Base-by-base conservation (phyloP, 1,140 invertebrate species). In the Caenorhabditis remanei region DNA sequence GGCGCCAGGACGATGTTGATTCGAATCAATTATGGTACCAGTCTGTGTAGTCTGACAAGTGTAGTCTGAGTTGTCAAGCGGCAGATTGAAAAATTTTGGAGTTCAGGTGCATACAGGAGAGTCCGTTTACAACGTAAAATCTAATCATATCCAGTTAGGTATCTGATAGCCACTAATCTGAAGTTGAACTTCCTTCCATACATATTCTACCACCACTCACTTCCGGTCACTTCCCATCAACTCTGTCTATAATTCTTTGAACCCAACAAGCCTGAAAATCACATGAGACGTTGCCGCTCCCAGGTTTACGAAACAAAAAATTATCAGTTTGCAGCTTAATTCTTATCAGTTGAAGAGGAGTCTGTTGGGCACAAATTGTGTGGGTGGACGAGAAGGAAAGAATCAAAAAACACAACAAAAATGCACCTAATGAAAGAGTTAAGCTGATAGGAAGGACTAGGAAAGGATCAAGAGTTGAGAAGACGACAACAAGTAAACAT, bases 271-370 rank as follows among this genome's bases (percentile, higher is more conserved):
- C 32, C 32, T 32, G 32, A 32, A 32, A 32, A 32, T 79, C 71
- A 79, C 40, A 79, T 79, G 71, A 79, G 71, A 24, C 21, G 32
- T 32, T 32, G 8, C 19, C 24, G 7, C 9, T 0, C 14, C 5
- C 24, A 7, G 71, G 46, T 79, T 79, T 79, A 79, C 71, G 71
- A 79, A 79, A 21, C 71, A 21, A 50, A 48, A 50, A 50, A 46
- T 79, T 79, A 79, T 79, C 71, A 79, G 46, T 16, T 40, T 46
- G 6, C 19, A 41, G 46, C n/a, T 53, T 50, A 79, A 50, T 79
- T 79, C 46, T 79, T 79, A 50, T 53, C 46, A 50, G 24, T 50
- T 32, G 11, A 24, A 24, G 11, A 71, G 24, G 11, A 40, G 14
- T 13, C 14, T 63, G 9, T 63, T 7, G 9, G 11, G 50, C 32